phyloP scores from a whole-genome alignment of 2,888 invertebrate species.

The Taenaris catops region DNA sequence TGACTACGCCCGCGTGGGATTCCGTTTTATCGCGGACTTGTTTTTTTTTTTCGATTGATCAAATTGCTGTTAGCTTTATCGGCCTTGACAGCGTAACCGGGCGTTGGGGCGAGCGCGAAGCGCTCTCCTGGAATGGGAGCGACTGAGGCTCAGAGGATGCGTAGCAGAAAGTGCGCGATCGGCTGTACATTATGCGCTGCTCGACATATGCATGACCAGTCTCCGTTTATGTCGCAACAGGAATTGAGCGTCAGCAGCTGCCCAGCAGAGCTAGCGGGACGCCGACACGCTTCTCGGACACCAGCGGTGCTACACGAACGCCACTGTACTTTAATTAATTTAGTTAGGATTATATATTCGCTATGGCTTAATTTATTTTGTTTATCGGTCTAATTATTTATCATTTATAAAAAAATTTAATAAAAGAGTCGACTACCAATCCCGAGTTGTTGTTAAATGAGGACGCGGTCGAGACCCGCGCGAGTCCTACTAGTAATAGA shows the following conservation, averaged over 20 bases:
- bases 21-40: too few relatives aligned
- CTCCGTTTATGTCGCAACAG: slow-evolving; percentile 80
- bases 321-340: slow-evolving; percentile 72
- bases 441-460: slow-evolving; percentile 56
- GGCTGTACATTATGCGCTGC: slow-evolving; percentile 75
- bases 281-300: slow-evolving; percentile 70
- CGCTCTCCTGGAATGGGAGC: too few relatives aligned
- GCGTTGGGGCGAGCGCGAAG: too few relatives aligned
- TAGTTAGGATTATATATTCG: slow-evolving; percentile 79
- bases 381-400: slow-evolving; percentile 71
- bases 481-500: slow-evolving; percentile 36
- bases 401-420: slow-evolving; percentile 64
- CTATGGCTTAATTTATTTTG: slow-evolving; percentile 77
- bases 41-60: too few relatives aligned
- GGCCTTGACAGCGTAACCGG: too few relatives aligned
- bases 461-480: slow-evolving; percentile 48
- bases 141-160: too few relatives aligned
- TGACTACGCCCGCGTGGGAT: too few relatives aligned
- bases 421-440: slow-evolving; percentile 74
- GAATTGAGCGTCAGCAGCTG: slow-evolving; percentile 71
- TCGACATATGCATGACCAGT: slow-evolving; percentile 79
- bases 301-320: slow-evolving; percentile 70
- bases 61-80: too few relatives aligned
- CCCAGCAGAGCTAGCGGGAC: slow-evolving; percentile 66
- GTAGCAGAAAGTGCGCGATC: slow-evolving; percentile 74